Evolutionary conservation across 1,140 invertebrate species (phyloP).

Genomic region (Temnothorax longispinosus): DNA sequence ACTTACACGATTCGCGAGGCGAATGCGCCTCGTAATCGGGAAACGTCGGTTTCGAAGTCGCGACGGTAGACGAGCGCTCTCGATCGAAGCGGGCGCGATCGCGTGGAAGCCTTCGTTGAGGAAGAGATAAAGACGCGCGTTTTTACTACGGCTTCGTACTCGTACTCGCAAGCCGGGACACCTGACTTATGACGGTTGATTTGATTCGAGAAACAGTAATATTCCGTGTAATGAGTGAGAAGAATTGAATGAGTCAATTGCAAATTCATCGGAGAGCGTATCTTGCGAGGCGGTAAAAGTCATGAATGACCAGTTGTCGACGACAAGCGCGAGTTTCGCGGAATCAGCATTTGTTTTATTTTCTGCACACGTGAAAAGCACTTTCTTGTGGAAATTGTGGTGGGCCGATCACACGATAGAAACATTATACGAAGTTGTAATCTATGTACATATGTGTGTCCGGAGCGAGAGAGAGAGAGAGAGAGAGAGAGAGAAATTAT

Average conservation of each 20-base stretch:
- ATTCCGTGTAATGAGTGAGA: background rate
- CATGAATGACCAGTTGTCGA: background rate
- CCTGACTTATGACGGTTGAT: background rate
- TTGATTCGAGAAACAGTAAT: background rate
- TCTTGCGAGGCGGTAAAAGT: background rate
- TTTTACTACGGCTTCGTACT: slow-evolving; percentile 10
- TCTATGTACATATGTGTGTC: no score
- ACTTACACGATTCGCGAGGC: background rate
- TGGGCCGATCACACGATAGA: background rate
- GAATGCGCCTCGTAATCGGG: background rate
- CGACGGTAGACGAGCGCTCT: background rate
- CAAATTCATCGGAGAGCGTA: background rate
- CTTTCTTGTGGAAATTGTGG: background rate
- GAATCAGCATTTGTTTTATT: background rate
- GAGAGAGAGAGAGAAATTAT: background rate
- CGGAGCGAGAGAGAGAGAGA: no score
- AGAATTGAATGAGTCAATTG: background rate
- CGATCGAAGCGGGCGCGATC: background rate
- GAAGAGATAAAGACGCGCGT: background rate
- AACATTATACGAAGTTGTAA: background rate
- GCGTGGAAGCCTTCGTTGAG: background rate
- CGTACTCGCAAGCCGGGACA: background rate
- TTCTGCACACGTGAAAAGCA: background rate
- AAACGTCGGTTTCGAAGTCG: background rate
- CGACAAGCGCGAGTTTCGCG: background rate